Evolutionary conservation across 2,113 vertebrate genomes (phyloP).

Genomic region (Centrocercus urophasianus): DNA sequence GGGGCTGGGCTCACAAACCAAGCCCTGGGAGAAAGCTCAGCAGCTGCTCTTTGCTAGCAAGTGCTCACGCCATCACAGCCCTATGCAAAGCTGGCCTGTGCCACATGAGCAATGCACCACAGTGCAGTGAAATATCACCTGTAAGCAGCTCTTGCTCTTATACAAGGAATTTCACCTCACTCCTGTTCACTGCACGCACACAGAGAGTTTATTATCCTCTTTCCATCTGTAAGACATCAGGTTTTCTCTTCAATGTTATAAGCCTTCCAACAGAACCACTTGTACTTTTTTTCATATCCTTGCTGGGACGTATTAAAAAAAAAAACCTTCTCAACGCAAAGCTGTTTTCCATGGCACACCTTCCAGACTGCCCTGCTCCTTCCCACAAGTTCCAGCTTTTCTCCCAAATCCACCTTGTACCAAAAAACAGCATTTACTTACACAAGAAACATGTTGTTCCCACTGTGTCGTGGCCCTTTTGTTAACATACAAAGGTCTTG

Average conservation of each 20-base stretch:
- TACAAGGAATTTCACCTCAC: neutral
- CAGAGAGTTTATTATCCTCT: neutral
- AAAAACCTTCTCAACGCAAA: neutral
- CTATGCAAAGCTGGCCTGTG: neutral
- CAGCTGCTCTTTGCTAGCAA: neutral
- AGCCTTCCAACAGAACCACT: constrained; percentile 15
- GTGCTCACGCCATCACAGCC: accelerated
- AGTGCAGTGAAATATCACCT: accelerated
- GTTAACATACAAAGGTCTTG: neutral
- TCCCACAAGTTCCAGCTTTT: neutral
- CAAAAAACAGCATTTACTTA: neutral
- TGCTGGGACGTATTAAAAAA: neutral
- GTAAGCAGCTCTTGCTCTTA: neutral
- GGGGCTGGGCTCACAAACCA: neutral
- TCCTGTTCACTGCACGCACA: accelerated
- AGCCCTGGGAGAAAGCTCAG: neutral
- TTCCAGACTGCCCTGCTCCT: neutral
- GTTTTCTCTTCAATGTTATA: constrained; percentile 47
- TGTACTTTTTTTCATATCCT: neutral
- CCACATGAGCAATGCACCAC: accelerated
- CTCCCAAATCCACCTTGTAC: neutral
- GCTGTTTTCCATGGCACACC: constrained; percentile 1
- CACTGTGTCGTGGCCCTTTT: neutral
- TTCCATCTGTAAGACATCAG: neutral
- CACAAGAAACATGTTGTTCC: neutral